Conservation (phyloP, 1,140 invertebrate genomes). For the Anastrepha ludens region DNA sequence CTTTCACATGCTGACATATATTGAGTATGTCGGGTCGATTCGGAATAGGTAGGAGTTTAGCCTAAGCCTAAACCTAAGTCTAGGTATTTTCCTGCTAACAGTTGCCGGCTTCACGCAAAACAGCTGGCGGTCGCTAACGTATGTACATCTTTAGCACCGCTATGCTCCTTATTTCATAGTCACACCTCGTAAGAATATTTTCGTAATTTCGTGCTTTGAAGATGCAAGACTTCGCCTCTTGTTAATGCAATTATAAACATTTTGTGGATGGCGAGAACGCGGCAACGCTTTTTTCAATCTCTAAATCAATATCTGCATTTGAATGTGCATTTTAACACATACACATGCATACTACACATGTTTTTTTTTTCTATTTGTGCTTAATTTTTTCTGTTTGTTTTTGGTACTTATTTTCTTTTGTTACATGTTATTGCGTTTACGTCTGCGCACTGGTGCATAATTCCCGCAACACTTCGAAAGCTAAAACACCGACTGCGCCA, state of each 20-base stretch:
- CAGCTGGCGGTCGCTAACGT: too few species aligned
- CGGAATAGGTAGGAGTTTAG: too few species aligned
- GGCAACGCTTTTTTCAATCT: not conserved
- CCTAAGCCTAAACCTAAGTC: too few species aligned
- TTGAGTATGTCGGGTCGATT: too few species aligned
- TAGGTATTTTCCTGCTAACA: too few species aligned
- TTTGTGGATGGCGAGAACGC: not conserved
- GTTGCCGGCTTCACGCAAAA: too few species aligned
- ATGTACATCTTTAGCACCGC: too few species aligned
- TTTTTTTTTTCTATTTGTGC: not conserved
- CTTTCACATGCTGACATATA: too few species aligned
- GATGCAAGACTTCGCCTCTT: too few species aligned
- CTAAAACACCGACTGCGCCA: not conserved
- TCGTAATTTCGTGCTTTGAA: too few species aligned
- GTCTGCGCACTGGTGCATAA: constrained; percentile 58
- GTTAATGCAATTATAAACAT: not conserved
- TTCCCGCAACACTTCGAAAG: constrained; percentile 50
- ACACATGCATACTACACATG: not conserved
- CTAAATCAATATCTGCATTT: not conserved
- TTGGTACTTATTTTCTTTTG: not conserved
- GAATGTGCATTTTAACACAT: not conserved
- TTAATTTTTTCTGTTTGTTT: not conserved
- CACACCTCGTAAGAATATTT: too few species aligned
- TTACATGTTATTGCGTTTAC: constrained; percentile 57
- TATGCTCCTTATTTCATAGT: too few species aligned